Base-by-base conservation (phyloP, 2,888 invertebrate genomes). In the Geotrupes spiniger region DNA sequence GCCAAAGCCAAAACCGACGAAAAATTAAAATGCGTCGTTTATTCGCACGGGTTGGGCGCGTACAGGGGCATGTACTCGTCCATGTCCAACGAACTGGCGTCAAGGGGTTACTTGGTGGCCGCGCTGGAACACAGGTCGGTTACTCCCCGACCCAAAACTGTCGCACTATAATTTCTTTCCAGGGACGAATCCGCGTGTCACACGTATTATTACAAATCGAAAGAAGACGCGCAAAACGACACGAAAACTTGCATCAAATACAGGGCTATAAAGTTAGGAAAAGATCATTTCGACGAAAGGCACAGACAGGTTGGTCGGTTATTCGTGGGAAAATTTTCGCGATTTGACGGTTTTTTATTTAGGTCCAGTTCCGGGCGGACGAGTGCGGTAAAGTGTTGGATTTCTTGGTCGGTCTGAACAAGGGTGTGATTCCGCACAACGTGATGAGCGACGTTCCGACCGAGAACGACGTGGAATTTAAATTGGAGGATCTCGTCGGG, bases 31-130 rank as follows among this genome's bases (percentile, higher is more conserved):
- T 76, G 83, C 12, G 63, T 84, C 21, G 68, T 85, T 16, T 77
- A 84, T 59, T 84, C 84, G 0, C 85, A 85, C 64, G 85, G 85
- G 1, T 73, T 84, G 17, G 82, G 82, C 1, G 82, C 79, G 1
- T 76, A 76, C 58, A 68, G 84, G 52, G 80, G 79, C 44, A 73
- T 81, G n/a, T 82, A 83, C 62, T 78, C 80, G 16, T 75, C 78
- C 2, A 73, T 80, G 36, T 81, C 81, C 61, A 70, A 75, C 36
- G 83, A 85, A 57, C 63, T 85, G 44, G 83, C 85, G 1, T 83
- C 83, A 1, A 76, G 80, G 58, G 85, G 85, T 1, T 84, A 78
- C 64, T 67, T 85, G 6, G 82, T 85, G 1, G 81, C 79, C 2
- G 78, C 79, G n/a, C 61, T 83, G 11, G 84, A 85, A 66, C 84